Conservation (phyloP, 2,113 vertebrate species). For the Donacobius atricapilla region DNA sequence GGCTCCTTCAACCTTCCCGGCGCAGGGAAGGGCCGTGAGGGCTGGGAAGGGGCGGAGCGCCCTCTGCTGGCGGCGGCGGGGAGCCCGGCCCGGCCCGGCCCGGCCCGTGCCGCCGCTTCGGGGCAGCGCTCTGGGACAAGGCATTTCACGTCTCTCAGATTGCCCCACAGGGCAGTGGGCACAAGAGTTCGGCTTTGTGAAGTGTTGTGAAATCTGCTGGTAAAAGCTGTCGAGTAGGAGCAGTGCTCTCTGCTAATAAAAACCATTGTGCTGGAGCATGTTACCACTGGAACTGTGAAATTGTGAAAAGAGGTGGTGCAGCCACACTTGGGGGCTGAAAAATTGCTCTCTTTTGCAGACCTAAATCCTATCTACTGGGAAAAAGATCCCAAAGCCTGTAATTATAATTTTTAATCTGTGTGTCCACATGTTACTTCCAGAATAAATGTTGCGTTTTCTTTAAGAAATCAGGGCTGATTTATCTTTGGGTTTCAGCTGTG, state of each 20-base stretch:
- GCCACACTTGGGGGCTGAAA: accelerated
- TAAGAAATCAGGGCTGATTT: not conserved
- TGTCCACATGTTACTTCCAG: not conserved
- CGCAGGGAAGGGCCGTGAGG: not conserved
- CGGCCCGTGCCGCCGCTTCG: accelerated
- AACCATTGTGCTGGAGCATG: accelerated
- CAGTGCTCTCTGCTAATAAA: not conserved
- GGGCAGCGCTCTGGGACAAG: accelerated
- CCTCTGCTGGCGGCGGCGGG: not conserved
- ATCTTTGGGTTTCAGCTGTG: not conserved
- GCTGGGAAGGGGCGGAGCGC: not conserved
- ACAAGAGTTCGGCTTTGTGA: not conserved
- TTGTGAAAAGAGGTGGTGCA: not conserved
- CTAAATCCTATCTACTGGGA: not conserved
- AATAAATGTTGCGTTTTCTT: not conserved
- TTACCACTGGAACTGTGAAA: not conserved
- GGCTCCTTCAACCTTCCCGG: accelerated
- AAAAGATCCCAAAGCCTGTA: not conserved
- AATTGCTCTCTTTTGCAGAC: not conserved
- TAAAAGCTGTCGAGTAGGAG: accelerated
- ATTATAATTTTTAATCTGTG: not conserved
- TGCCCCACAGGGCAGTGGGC: accelerated
- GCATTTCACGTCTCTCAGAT: accelerated
- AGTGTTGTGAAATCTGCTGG: not conserved
- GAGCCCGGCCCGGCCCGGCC: not conserved